Evolutionary conservation across 2,113 vertebrate genomes (phyloP).

Genomic region (Otolemur garnettii): DNA sequence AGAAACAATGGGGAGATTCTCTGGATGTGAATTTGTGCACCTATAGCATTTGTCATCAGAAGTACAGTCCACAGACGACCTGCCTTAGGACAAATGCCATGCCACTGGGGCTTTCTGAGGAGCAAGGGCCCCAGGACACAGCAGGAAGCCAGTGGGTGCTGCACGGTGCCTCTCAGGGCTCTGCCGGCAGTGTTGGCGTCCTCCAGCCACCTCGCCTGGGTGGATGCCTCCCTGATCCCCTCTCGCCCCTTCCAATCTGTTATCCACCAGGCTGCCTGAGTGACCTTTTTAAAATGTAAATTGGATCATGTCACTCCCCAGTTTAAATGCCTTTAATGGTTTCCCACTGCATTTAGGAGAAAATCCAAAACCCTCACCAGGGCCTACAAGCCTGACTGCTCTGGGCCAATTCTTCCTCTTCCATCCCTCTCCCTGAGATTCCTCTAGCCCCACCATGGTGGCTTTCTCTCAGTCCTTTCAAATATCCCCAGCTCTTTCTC

Average conservation of each 20-base stretch:
- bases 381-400: neutral
- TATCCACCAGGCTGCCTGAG: neutral
- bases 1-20: conserved; percentile 51
- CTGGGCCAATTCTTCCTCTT: neutral
- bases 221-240: neutral
- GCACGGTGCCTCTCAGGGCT: accelerated
- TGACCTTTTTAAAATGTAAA: conserved; percentile 78
- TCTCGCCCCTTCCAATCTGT: neutral
- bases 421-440: no score
- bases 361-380: neutral
- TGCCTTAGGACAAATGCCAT: neutral
- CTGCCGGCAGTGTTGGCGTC: accelerated
- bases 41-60: conserved; percentile 15
- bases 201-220: neutral
- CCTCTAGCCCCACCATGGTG: neutral
- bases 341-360: conserved; percentile 40
- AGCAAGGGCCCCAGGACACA: neutral
- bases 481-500: neutral
- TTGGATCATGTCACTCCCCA: conserved; percentile 56
- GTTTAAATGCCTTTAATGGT: conserved; percentile 49
- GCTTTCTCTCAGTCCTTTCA: neutral
- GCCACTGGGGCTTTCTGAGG: neutral
- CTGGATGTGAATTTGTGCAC: conserved; percentile 22
- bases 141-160: neutral
- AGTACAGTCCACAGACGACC: neutral